These are phyloP conservation scores for Tragopan temminckii DNA, from an alignment of 2,797 vertebrate genomes.

Conservation along the genomic window DNA sequence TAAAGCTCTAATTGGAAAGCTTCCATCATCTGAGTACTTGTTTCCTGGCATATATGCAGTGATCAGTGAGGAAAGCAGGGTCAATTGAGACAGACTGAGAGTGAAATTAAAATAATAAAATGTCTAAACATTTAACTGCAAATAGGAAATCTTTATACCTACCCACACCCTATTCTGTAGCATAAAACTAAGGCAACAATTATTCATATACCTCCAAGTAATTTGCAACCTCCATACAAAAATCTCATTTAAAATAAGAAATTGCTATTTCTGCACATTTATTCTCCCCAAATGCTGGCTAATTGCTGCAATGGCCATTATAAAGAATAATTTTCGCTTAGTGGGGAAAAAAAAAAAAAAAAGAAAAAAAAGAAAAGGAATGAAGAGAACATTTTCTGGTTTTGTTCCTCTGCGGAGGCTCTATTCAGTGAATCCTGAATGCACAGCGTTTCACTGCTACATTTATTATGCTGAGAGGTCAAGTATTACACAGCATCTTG, in stretches of 20 bases:
- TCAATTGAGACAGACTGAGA: slow-evolving; percentile 84
- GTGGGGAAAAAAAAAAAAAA: slow-evolving; percentile 47
- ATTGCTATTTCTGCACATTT: slow-evolving; percentile 90
- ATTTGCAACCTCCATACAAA: slow-evolving; percentile 87
- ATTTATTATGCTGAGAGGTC: slow-evolving; percentile 99
- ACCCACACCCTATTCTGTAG: slow-evolving; percentile 83
- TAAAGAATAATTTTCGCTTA: slow-evolving; percentile 90
- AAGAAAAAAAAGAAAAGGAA: slow-evolving; percentile 89
- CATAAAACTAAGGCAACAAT: slow-evolving; percentile 84
- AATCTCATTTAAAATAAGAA: slow-evolving; percentile 90
- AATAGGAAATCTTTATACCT: slow-evolving; percentile 87
- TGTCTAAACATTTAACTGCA: slow-evolving; percentile 88
- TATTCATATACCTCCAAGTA: slow-evolving; percentile 88
- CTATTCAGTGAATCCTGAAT: slow-evolving; percentile 95
- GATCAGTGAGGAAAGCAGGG: slow-evolving; percentile 83
- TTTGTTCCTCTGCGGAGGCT: slow-evolving; percentile 91
- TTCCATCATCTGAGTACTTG: slow-evolving; percentile 81
- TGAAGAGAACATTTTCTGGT: slow-evolving; percentile 93
- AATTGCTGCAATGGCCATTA: slow-evolving; percentile 91
- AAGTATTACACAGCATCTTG: slow-evolving; percentile 99
- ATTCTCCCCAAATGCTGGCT: slow-evolving; percentile 89
- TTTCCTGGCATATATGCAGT: slow-evolving; percentile 79
- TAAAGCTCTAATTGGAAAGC: slow-evolving; percentile 80
- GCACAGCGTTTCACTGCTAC: slow-evolving; percentile 95
- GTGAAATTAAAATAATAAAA: slow-evolving; percentile 89